These are phyloP conservation scores for Ovibos moschatus DNA, from an alignment of 2,113 vertebrate genomes.

Conservation along the genomic window DNA sequence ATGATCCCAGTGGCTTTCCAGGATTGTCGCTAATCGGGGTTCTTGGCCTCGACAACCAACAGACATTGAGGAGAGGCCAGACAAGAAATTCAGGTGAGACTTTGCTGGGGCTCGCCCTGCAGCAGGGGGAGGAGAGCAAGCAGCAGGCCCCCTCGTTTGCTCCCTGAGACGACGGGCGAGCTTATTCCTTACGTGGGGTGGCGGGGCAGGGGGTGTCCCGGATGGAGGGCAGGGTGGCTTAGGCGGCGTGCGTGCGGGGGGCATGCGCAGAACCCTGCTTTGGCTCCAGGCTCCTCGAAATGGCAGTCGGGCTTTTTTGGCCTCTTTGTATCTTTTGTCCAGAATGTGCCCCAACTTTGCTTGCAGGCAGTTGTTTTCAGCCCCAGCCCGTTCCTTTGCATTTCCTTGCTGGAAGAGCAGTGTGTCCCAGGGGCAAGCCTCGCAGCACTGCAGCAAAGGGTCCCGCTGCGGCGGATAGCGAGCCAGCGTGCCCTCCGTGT, in stretches of 20 bases:
- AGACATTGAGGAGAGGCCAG: neutral
- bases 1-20: accelerated
- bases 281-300: neutral
- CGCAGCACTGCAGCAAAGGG: neutral
- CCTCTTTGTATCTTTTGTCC: neutral
- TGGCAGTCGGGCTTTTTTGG: neutral
- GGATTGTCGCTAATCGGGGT: neutral
- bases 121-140: neutral
- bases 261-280: neutral
- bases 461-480: neutral
- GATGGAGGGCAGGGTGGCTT: neutral
- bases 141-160: neutral
- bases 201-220: accelerated
- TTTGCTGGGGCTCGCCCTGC: neutral
- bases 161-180: accelerated
- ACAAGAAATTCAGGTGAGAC: neutral
- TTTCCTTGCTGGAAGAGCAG: neutral
- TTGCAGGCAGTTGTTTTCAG: neutral
- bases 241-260: neutral
- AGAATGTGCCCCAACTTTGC: neutral
- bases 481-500: neutral
- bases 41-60: neutral
- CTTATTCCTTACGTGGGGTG: accelerated
- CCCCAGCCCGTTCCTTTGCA: neutral
- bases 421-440: neutral